Percentiles rank a stretch among this genome's conserved stretches.
phyloP scores from a whole-genome alignment of 2,113 vertebrate genomes.

The Octodon degus region DNA sequence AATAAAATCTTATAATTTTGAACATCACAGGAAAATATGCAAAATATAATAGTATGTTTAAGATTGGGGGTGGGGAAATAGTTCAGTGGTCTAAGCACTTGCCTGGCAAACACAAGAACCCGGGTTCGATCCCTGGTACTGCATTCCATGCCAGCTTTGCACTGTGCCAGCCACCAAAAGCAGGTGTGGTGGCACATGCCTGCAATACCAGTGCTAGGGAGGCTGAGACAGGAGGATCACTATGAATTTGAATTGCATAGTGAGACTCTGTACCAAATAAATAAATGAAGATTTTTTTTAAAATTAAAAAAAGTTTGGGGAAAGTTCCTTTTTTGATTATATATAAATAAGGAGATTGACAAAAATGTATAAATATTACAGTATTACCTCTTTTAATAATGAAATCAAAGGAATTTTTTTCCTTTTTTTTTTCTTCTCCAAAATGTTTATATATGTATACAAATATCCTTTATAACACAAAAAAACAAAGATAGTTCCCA shows the following conservation, averaged over 20 bases:
- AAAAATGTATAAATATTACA: constrained; percentile 48
- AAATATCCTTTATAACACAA: neutral
- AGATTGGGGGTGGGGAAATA: neutral
- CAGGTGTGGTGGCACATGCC: too few species aligned
- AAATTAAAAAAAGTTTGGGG: too few species aligned
- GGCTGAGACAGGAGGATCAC: too few species aligned
- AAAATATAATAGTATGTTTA: constrained; percentile 18
- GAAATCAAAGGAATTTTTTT: neutral
- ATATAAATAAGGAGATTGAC: neutral
- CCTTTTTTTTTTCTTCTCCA: neutral
- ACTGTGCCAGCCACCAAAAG: too few species aligned
- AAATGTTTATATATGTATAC: constrained; percentile 15
- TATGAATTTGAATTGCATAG: too few species aligned
- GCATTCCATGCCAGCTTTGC: too few species aligned
- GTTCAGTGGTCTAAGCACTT: too few species aligned
- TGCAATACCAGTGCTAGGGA: too few species aligned
- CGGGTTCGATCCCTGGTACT: too few species aligned
- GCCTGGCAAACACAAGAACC: too few species aligned
- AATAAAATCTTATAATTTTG: constrained; percentile 53
- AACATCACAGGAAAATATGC: constrained; percentile 30
- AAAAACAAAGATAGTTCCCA: neutral
- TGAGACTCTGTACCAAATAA: too few species aligned
- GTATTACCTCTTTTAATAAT: constrained; percentile 5
- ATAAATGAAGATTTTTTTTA: too few species aligned
- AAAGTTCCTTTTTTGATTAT: constrained; percentile 42